phyloP scores from a whole-genome alignment of 2,888 invertebrate species.

The Brachyopa scutellaris region DNA sequence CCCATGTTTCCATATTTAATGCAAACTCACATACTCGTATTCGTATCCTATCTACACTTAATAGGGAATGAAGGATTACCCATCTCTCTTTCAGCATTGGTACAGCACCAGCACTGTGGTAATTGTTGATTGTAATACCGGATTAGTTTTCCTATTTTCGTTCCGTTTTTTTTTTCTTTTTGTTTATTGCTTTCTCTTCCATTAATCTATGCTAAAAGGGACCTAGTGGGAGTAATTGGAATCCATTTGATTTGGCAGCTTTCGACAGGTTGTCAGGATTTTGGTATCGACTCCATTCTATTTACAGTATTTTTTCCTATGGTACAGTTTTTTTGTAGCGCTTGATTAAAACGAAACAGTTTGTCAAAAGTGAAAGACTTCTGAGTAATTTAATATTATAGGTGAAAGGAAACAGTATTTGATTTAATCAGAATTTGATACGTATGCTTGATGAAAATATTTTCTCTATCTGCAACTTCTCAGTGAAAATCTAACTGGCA shows the following conservation, averaged over 20 bases:
- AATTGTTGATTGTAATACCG: conserved; percentile 48
- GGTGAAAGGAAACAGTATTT: no score
- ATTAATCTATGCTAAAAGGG: background rate
- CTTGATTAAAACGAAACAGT: conserved; percentile 35
- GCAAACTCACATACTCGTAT: conserved; percentile 7
- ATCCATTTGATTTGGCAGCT: conserved; percentile 40
- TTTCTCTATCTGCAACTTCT: no score
- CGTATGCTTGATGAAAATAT: no score
- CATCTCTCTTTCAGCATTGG: background rate
- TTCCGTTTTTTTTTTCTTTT: background rate
- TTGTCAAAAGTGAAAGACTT: conserved; percentile 2
- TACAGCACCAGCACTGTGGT: no score
- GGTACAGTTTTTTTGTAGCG: conserved; percentile 8
- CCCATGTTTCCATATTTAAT: conserved; percentile 46
- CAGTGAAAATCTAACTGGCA: no score
- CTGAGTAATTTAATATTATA: no score
- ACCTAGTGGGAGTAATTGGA: conserved; percentile 23
- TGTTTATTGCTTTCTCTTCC: background rate
- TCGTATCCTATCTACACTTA: background rate
- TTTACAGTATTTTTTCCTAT: background rate
- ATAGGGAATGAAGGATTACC: conserved; percentile 25
- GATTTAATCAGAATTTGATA: no score
- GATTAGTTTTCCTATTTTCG: conserved; percentile 14
- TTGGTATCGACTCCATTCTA: conserved; percentile 26
- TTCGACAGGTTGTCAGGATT: conserved; percentile 49